These are phyloP conservation scores for Nibea coibor DNA, from an alignment of 2,113 vertebrate genomes.

Conservation along the genomic window DNA sequence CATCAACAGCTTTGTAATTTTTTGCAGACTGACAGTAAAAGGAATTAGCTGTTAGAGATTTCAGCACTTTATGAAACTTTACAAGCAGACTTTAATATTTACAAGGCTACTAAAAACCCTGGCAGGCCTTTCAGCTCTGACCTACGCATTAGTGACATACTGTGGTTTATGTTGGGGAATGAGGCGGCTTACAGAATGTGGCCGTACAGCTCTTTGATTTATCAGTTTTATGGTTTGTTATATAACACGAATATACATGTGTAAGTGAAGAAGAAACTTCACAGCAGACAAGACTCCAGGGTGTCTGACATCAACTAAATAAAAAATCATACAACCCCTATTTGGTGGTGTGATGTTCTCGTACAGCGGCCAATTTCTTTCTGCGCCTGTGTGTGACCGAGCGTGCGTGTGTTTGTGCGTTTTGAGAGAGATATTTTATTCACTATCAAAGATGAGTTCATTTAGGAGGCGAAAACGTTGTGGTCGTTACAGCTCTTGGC, in stretches of 20 bases:
- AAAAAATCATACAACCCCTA: not conserved
- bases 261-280: conserved; percentile 35
- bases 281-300: conserved; percentile 7
- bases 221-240: conserved; percentile 68
- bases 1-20: conserved; percentile 84
- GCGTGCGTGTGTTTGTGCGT: not conserved
- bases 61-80: conserved; percentile 99
- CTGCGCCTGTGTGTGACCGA: not conserved
- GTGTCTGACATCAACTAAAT: conserved; percentile 12
- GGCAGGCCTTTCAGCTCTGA: conserved; percentile 89
- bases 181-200: conserved; percentile 51
- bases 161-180: conserved; percentile 66
- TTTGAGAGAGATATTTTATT: conserved; percentile 39
- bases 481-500: conserved; percentile 22
- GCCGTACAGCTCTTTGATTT: conserved; percentile 58
- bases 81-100: conserved; percentile 98
- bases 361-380: not conserved
- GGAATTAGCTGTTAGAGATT: conserved; percentile 93
- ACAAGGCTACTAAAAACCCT: conserved; percentile 97
- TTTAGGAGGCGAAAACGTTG: conserved; percentile 38
- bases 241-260: conserved; percentile 59
- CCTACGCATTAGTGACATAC: conserved; percentile 65
- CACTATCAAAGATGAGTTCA: conserved; percentile 32
- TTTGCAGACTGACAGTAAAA: conserved; percentile 93
- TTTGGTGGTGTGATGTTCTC: conserved; percentile 20